Evolutionary conservation across 2,113 vertebrate genomes (phyloP).

Genomic region (Ammospiza nelsoni): DNA sequence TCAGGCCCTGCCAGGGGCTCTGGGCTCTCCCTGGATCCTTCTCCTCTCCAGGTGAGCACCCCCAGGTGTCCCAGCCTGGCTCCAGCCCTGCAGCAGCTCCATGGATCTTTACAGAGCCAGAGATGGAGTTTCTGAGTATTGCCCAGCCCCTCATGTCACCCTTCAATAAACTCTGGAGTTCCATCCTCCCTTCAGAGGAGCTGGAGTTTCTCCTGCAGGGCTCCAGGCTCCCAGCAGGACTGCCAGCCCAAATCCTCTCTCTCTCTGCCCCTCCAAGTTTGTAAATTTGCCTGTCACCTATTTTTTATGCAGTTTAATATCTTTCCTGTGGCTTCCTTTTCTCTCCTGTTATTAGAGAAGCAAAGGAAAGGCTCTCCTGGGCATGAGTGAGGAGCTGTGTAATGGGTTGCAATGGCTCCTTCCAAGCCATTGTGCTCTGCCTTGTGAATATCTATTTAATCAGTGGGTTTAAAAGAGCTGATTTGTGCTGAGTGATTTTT

Average conservation of each 20-base stretch:
- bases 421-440: slow-evolving; percentile 13
- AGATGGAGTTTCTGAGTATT: not conserved
- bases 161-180: not conserved
- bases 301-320: not conserved
- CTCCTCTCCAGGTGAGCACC: too few relatives aligned
- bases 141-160: not conserved
- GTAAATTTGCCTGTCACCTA: not conserved
- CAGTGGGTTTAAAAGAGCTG: slow-evolving; percentile 10
- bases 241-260: not conserved
- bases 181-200: not conserved
- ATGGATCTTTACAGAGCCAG: fast-evolving
- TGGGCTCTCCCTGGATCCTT: too few relatives aligned
- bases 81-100: not conserved
- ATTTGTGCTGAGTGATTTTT: slow-evolving; percentile 34
- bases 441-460: slow-evolving; percentile 56
- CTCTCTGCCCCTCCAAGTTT: not conserved
- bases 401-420: not conserved
- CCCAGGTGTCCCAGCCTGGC: not conserved
- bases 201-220: not conserved
- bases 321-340: not conserved
- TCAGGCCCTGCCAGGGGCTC: too few relatives aligned
- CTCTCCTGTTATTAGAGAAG: not conserved
- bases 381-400: slow-evolving; percentile 6
- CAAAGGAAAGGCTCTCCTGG: slow-evolving; percentile 29
- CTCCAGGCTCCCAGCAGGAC: not conserved